Evolutionary conservation across 2,797 vertebrate genomes (phyloP).

Genomic region (Hirundo rustica): DNA sequence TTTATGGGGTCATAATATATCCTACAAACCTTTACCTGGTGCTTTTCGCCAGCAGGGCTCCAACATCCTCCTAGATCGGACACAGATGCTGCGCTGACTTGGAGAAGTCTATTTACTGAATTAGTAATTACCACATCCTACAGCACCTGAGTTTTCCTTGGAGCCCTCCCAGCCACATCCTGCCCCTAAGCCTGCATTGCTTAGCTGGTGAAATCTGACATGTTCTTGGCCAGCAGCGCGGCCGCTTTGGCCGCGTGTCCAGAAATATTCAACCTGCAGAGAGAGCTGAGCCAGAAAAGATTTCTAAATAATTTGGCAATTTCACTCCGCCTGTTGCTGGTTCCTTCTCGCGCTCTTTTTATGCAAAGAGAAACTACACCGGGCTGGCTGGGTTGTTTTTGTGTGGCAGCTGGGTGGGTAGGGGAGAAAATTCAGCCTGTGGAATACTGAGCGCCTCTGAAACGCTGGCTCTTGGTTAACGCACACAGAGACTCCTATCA

Average conservation of each 20-base stretch:
- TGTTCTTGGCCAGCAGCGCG: slow-evolving; percentile 32
- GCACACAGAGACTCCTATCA: background rate
- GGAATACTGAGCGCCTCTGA: background rate
- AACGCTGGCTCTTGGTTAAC: background rate
- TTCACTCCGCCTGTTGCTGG: background rate
- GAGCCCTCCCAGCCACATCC: slow-evolving; percentile 27
- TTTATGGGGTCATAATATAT: background rate
- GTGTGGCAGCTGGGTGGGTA: background rate
- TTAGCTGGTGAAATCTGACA: slow-evolving; percentile 64
- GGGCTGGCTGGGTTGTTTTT: background rate
- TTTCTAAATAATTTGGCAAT: slow-evolving; percentile 61
- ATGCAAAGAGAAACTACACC: background rate
- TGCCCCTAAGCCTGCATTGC: slow-evolving; percentile 24
- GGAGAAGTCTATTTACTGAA: slow-evolving; percentile 28
- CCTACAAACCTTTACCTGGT: background rate
- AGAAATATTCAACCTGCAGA: slow-evolving; percentile 49
- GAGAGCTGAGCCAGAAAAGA: slow-evolving; percentile 55
- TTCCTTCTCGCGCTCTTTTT: background rate
- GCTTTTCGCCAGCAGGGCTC: background rate
- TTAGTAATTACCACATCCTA: slow-evolving; percentile 50
- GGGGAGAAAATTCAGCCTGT: background rate
- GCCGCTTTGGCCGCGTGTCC: background rate
- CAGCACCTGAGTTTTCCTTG: slow-evolving; percentile 67
- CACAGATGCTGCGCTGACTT: slow-evolving; percentile 27
- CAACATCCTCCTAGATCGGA: background rate